These are phyloP conservation scores for Muscicapa comitata DNA, from an alignment of 2,797 vertebrate genomes.

Conservation along the genomic window DNA sequence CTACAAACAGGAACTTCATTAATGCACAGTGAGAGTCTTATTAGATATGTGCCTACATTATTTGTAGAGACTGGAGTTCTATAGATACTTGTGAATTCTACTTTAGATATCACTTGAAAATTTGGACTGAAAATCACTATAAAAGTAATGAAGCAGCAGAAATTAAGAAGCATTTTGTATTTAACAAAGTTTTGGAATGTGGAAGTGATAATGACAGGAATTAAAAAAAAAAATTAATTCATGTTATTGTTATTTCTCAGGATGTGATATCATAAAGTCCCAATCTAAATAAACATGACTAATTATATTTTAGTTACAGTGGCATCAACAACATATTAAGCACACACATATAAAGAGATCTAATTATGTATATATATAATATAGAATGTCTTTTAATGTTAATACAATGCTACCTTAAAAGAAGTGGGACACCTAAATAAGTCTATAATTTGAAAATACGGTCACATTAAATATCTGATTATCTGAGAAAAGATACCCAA, in stretches of 20 bases:
- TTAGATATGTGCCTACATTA: not conserved
- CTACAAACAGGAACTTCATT: not conserved
- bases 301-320: not conserved
- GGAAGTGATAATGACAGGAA: not conserved
- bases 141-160: not conserved
- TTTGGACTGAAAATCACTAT: not conserved
- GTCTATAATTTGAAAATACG: not conserved
- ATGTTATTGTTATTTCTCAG: not conserved
- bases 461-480: not conserved
- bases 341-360: not conserved
- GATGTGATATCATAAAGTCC: not conserved
- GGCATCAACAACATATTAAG: not conserved
- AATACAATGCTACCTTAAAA: not conserved
- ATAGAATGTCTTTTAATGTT: not conserved
- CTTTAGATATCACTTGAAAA: not conserved
- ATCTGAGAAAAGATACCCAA: not conserved
- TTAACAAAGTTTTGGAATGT: not conserved
- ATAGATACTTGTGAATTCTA: not conserved
- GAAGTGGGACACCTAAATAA: not conserved
- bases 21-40: not conserved
- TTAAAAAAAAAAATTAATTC: not conserved
- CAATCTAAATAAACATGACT: not conserved
- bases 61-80: not conserved
- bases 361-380: not conserved
- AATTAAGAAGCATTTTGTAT: not conserved